phyloP scores from a whole-genome alignment of 2,888 invertebrate species.

The Chromoteleia sp. region DNA sequence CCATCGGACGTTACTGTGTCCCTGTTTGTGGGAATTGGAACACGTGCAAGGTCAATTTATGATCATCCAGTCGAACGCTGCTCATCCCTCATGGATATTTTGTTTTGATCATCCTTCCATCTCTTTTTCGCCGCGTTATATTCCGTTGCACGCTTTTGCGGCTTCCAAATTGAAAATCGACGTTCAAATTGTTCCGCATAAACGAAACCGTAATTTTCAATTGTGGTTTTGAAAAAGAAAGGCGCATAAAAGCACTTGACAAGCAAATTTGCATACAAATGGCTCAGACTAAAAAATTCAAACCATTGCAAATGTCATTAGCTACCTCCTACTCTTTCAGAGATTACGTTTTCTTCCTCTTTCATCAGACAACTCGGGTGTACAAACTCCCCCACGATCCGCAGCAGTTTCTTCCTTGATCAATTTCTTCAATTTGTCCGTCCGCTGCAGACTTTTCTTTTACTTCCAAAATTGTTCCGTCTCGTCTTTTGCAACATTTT shows the following conservation, averaged over 20 bases:
- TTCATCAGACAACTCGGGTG: background rate
- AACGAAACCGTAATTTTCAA: slow-evolving; percentile 10
- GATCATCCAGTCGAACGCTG: slow-evolving; percentile 34
- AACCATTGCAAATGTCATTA: slow-evolving; percentile 3
- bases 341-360: background rate
- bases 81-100: slow-evolving; percentile 42
- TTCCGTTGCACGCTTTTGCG: slow-evolving; percentile 1
- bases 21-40: slow-evolving; percentile 53
- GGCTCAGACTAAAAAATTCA: slow-evolving; percentile 12
- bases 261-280: slow-evolving; percentile 6
- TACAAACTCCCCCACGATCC: background rate
- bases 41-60: slow-evolving; percentile 63
- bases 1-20: slow-evolving; percentile 18
- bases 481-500: too few relatives aligned
- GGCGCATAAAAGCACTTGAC: slow-evolving; percentile 3
- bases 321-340: background rate
- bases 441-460: background rate
- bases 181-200: slow-evolving; percentile 8
- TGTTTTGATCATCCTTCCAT: slow-evolving; percentile 28
- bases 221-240: slow-evolving; percentile 2
- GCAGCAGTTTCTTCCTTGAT: background rate
- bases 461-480: background rate
- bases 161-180: slow-evolving; percentile 6
- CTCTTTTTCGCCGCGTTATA: background rate
- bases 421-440: background rate